phyloP scores from a whole-genome alignment of 2,797 vertebrate genomes.

The Chaenodraco wilsoni region DNA sequence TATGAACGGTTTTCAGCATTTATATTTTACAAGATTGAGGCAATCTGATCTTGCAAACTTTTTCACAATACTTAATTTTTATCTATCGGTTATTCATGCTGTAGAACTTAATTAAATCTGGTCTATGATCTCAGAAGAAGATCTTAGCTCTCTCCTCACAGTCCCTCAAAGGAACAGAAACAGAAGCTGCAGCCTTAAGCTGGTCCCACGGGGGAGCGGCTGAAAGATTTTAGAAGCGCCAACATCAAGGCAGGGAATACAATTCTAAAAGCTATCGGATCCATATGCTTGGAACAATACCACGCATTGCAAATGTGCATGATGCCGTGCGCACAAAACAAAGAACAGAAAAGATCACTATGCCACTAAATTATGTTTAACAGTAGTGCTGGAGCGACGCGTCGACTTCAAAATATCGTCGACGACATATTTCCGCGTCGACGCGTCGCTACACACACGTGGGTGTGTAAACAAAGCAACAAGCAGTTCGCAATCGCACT shows the following conservation, averaged over 20 bases:
- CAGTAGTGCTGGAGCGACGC: too few species aligned
- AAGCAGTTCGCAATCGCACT: too few species aligned
- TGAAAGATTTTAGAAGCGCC: conserved; percentile 65
- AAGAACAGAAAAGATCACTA: conserved; percentile 3
- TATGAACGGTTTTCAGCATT: background rate
- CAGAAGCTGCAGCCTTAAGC: conserved; percentile 77
- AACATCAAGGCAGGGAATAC: conserved; percentile 47
- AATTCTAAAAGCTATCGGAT: conserved; percentile 55
- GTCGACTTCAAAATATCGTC: too few species aligned
- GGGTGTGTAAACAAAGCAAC: too few species aligned
- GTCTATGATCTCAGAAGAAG: conserved; percentile 60
- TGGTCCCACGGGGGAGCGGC: conserved; percentile 68
- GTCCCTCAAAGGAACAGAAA: conserved; percentile 75
- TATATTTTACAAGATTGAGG: background rate
- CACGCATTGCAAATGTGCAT: conserved; percentile 35
- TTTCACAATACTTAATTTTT: background rate
- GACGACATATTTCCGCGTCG: too few species aligned
- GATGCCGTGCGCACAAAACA: conserved; percentile 21
- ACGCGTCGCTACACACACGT: too few species aligned
- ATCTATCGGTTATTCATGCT: background rate
- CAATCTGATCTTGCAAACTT: background rate
- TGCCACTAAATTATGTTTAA: conserved; percentile 9
- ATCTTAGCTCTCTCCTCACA: conserved; percentile 59
- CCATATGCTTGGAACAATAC: conserved; percentile 26
- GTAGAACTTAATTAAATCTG: conserved; percentile 54